A percentile compares a stretch with the other conserved stretches of the same genome.
These are phyloP conservation scores for Drosophila seguyi DNA, from an alignment of 1,140 invertebrate species.

Conservation along the genomic window DNA sequence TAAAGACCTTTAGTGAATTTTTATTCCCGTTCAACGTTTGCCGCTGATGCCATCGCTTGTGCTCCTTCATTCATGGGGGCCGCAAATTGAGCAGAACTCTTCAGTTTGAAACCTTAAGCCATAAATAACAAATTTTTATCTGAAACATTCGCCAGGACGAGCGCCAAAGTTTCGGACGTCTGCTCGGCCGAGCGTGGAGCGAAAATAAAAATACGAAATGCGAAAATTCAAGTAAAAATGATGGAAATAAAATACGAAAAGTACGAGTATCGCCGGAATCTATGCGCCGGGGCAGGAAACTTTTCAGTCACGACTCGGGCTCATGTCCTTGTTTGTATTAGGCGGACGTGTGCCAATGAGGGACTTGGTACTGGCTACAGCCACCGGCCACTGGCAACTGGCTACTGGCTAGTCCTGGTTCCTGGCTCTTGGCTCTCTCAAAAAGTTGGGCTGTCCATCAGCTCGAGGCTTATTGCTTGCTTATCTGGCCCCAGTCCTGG, in stretches of 20 bases:
- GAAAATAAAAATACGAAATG: slow-evolving; percentile 31
- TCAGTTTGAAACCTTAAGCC: slow-evolving; percentile 58
- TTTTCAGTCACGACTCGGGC: slow-evolving; percentile 78
- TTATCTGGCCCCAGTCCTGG: slow-evolving; percentile 37
- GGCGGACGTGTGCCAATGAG: slow-evolving; percentile 81
- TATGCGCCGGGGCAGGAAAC: slow-evolving; percentile 59
- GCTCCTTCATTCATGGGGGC: slow-evolving; percentile 20
- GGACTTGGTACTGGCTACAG: slow-evolving; percentile 41
- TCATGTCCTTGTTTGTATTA: slow-evolving; percentile 84
- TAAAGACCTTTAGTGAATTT: slow-evolving; percentile 31
- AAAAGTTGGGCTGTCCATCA: slow-evolving; percentile 76
- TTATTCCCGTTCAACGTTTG: slow-evolving; percentile 22
- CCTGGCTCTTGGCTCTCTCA: slow-evolving; percentile 19
- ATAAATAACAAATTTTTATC: slow-evolving; percentile 70
- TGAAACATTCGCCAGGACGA: slow-evolving; percentile 62
- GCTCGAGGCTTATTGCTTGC: slow-evolving; percentile 78
- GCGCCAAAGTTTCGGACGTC: slow-evolving; percentile 66
- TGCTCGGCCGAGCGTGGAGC: slow-evolving; percentile 59
- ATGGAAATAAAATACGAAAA: slow-evolving; percentile 81
- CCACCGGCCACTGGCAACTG: slow-evolving; percentile 3
- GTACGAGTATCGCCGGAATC: slow-evolving; percentile 53
- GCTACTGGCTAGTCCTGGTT: neutral
- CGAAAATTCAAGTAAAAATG: slow-evolving; percentile 74
- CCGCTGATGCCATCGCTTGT: slow-evolving; percentile 4
- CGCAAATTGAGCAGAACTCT: slow-evolving; percentile 52